These are phyloP conservation scores for Julus scanicus DNA, from an alignment of 2,888 invertebrate species.

Conservation along the genomic window DNA sequence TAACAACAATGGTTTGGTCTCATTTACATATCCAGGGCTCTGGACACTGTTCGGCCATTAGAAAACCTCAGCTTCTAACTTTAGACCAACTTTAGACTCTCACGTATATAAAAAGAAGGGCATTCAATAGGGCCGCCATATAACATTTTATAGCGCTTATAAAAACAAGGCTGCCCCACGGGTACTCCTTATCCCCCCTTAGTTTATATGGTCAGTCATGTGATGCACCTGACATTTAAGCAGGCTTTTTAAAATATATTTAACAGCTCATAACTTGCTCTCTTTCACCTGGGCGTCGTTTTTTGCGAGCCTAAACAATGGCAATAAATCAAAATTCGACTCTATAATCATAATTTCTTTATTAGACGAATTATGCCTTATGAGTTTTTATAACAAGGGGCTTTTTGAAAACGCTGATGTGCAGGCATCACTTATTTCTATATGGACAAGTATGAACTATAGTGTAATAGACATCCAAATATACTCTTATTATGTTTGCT, in stretches of 20 bases:
- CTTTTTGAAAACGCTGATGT: background rate
- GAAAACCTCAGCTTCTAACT: constrained; percentile 41
- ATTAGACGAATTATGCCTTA: constrained; percentile 40
- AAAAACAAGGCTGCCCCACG: background rate
- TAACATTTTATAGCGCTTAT: constrained; percentile 31
- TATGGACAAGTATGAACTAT: too few species aligned
- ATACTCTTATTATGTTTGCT: too few species aligned
- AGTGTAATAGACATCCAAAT: too few species aligned
- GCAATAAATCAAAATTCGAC: constrained; percentile 38
- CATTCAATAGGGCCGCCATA: constrained; percentile 18
- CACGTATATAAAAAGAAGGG: background rate
- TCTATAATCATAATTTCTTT: constrained; percentile 45
- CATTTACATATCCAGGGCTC: constrained; percentile 32
- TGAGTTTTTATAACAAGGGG: background rate
- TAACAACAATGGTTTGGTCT: background rate
- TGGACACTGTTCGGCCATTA: constrained; percentile 7
- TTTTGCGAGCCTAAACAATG: background rate
- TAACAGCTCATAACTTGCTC: constrained; percentile 16
- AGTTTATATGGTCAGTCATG: background rate
- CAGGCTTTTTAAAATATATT: constrained; percentile 29
- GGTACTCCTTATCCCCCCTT: background rate
- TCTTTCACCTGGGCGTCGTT: background rate
- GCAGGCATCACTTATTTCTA: background rate
- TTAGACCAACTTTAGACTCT: constrained; percentile 32
- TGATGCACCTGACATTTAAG: background rate